Conservation (phyloP, 1,140 invertebrate genomes). For the Microplitis mediator region DNA sequence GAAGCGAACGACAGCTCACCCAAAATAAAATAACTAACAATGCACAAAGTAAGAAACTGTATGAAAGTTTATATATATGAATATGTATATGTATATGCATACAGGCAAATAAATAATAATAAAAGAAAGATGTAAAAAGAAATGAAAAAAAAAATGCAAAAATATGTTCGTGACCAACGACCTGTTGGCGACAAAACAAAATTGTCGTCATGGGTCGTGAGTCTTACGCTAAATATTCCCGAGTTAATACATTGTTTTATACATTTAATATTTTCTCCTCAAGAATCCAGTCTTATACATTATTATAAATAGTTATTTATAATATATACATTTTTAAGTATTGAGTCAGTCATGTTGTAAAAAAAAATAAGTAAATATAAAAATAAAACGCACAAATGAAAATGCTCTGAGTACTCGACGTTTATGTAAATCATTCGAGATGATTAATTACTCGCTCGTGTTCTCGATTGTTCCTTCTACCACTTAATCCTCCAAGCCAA, state of each 20-base stretch:
- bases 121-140: conserved; percentile 4
- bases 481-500: not conserved
- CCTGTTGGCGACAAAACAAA: conserved; percentile 49
- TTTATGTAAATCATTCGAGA: not conserved
- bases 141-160: conserved; percentile 12
- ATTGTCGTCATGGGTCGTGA: conserved; percentile 36
- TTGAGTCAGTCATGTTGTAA: not conserved
- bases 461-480: not conserved
- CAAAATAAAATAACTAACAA: not conserved
- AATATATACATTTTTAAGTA: too few species aligned
- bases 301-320: too few species aligned
- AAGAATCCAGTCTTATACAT: not conserved
- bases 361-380: not conserved
- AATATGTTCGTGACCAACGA: conserved; percentile 41
- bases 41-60: not conserved
- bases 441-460: conserved; percentile 6
- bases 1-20: not conserved
- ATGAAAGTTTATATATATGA: too few species aligned
- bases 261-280: conserved; percentile 33
- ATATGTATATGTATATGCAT: not conserved
- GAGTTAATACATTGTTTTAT: conserved; percentile 43
- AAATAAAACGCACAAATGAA: not conserved
- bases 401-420: not conserved
- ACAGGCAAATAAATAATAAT: not conserved
- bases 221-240: conserved; percentile 35